Conservation (phyloP, 2,797 vertebrate genomes). For the Thalassophryne amazonica region DNA sequence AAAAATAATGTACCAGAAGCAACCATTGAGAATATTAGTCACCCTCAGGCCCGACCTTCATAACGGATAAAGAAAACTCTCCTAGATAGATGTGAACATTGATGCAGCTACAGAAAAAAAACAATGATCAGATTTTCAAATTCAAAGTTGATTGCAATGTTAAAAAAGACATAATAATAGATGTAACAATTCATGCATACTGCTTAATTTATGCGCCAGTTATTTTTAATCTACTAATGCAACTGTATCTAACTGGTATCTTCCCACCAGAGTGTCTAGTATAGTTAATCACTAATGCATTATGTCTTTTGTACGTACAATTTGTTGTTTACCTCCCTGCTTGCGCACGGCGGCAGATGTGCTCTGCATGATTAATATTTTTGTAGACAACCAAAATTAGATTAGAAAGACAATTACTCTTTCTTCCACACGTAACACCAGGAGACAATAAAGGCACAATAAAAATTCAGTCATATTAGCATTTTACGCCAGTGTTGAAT, state of each 20-base stretch:
- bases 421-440: background rate
- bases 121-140: no score
- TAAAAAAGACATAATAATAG: no score
- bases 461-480: background rate
- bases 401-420: conserved; percentile 28
- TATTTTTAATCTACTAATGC: background rate
- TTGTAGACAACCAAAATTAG: conserved; percentile 40
- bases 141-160: no score
- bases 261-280: background rate
- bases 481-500: background rate
- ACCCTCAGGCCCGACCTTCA: no score
- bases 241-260: background rate
- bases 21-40: no score
- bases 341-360: conserved; percentile 19
- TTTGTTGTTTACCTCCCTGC: background rate
- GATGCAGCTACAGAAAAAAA: no score
- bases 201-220: background rate
- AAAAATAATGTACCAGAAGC: no score
- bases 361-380: conserved; percentile 39
- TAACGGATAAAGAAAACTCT: no score
- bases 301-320: conserved; percentile 10
- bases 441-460: conserved; percentile 1
- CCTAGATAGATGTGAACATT: no score
- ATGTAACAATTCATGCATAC: no score
- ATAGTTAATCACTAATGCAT: conserved; percentile 9